Evolutionary conservation across 2,888 invertebrate genomes (phyloP).

Genomic region (Ecdyonurus torrentis): DNA sequence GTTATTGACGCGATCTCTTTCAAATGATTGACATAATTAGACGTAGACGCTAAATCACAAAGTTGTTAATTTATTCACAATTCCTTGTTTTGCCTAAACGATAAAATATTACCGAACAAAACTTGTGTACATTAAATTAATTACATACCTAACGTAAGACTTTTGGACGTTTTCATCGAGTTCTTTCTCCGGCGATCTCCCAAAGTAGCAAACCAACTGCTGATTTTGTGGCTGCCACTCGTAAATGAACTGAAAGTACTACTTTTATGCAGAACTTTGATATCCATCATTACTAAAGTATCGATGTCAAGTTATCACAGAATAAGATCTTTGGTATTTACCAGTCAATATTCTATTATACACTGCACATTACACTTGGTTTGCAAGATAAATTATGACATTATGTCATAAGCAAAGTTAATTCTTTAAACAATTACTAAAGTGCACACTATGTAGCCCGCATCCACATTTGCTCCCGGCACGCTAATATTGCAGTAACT

Average conservation of each 20-base stretch:
- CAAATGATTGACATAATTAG: too few species aligned
- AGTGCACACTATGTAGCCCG: neutral
- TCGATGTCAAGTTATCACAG: neutral
- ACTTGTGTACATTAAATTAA: too few species aligned
- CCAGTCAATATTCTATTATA: neutral
- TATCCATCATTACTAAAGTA: slow-evolving; percentile 19
- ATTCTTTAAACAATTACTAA: too few species aligned
- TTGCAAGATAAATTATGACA: neutral
- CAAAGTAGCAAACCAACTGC: slow-evolving; percentile 26
- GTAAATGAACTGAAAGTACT: slow-evolving; percentile 26
- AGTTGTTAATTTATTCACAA: too few species aligned
- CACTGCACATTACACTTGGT: neutral
- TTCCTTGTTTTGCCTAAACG: too few species aligned
- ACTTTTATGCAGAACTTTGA: slow-evolving; percentile 27
- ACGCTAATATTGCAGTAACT: too few species aligned
- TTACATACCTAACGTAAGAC: slow-evolving; percentile 22
- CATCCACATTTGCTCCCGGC: neutral
- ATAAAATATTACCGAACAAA: too few species aligned
- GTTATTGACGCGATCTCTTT: too few species aligned
- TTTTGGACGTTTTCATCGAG: slow-evolving; percentile 21
- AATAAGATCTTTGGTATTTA: neutral
- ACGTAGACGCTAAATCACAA: too few species aligned
- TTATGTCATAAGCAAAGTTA: neutral
- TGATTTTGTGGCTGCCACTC: slow-evolving; percentile 25
- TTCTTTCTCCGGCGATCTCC: slow-evolving; percentile 23